These are phyloP conservation scores for Heliangelus exortis DNA, from an alignment of 2,797 vertebrate species.

Conservation along the genomic window DNA sequence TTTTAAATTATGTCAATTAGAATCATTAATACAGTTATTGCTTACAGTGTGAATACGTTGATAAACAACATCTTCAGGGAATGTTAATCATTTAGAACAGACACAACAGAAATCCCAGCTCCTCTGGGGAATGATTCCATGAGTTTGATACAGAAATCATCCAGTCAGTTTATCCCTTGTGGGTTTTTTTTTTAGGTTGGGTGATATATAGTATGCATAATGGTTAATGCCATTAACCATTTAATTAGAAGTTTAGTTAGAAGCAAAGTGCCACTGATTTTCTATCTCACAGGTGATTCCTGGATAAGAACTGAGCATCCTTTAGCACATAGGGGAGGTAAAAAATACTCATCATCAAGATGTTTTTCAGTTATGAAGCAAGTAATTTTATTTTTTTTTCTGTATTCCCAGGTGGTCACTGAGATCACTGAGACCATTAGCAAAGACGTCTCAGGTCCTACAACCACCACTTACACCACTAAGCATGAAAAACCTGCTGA, in stretches of 20 bases:
- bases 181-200: not conserved
- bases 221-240: not conserved
- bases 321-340: no score
- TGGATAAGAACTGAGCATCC: not conserved
- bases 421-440: constrained; percentile 55
- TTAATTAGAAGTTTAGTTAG: no score
- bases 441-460: constrained; percentile 1
- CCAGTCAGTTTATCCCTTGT: not conserved
- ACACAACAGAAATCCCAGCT: not conserved
- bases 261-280: not conserved
- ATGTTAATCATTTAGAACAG: not conserved
- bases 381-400: not conserved
- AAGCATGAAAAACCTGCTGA: not conserved
- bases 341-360: not conserved
- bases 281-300: not conserved
- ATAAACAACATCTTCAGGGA: not conserved
- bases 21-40: not conserved
- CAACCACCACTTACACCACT: not conserved
- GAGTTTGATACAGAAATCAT: not conserved
- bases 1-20: not conserved
- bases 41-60: not conserved
- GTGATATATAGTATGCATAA: not conserved
- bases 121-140: not conserved
- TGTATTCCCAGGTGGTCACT: constrained; percentile 34
- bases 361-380: not conserved